Evolutionary conservation across 1,140 invertebrate species (phyloP).

Genomic region (Cydia strobilella): DNA sequence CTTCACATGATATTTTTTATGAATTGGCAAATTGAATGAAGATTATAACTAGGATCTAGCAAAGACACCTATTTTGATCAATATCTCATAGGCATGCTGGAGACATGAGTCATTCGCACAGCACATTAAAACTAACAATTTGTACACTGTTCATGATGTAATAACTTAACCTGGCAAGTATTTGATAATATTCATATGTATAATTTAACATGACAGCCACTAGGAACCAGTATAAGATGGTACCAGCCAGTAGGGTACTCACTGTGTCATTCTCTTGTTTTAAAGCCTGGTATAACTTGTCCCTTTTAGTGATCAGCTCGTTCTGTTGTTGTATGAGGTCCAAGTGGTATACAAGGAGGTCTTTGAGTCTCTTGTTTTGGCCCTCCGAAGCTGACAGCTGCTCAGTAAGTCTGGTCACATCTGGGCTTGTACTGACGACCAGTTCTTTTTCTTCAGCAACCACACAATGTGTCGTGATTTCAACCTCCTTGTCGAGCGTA

Average conservation of each 20-base stretch:
- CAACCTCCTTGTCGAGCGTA: conserved; percentile 59
- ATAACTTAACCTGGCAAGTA: background rate
- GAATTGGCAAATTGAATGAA: too few species aligned
- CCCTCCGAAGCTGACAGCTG: conserved; percentile 51
- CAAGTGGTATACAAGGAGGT: conserved; percentile 64
- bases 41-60: background rate
- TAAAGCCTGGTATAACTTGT: conserved; percentile 61
- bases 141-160: background rate
- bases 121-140: background rate
- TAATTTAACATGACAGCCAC: background rate
- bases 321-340: conserved; percentile 72
- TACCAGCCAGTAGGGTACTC: conserved; percentile 47
- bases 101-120: background rate
- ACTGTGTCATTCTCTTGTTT: conserved; percentile 71
- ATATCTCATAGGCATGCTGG: background rate
- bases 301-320: conserved; percentile 61
- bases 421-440: conserved; percentile 36
- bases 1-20: too few species aligned
- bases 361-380: conserved; percentile 64
- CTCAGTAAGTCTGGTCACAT: conserved; percentile 48
- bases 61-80: background rate
- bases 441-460: conserved; percentile 52
- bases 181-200: too few species aligned
- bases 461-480: conserved; percentile 56
- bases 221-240: background rate